Conservation (phyloP, 2,113 vertebrate species). For the Archocentrus centrarchus region DNA sequence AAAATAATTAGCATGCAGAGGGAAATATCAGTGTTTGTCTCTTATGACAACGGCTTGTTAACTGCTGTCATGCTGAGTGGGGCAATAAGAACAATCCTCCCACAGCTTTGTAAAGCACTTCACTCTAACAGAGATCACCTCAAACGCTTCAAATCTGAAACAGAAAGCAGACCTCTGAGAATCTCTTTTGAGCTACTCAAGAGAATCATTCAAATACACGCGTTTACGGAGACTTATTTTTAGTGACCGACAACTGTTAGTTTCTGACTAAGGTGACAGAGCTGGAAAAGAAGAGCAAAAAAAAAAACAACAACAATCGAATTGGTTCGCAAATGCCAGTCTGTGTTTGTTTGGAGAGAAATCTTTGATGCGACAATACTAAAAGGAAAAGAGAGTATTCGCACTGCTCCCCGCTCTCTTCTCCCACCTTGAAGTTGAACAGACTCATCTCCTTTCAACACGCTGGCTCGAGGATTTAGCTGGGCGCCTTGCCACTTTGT, state of each 20-base stretch:
- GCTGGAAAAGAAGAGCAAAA: background rate
- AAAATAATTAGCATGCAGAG: background rate
- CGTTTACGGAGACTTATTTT: background rate
- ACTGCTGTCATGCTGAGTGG: background rate
- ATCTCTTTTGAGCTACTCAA: background rate
- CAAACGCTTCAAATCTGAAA: background rate
- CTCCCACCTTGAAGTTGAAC: constrained; percentile 23
- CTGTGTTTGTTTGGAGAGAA: constrained; percentile 27
- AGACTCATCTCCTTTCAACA: constrained; percentile 37
- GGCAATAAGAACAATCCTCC: background rate
- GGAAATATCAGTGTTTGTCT: background rate
- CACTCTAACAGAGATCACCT: background rate
- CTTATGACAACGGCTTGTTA: background rate
- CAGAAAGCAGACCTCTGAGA: background rate
- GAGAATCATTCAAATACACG: background rate
- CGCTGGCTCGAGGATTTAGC: constrained; percentile 2
- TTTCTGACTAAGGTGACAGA: background rate
- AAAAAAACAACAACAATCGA: background rate
- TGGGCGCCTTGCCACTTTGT: constrained; percentile 45
- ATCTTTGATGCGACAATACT: constrained; percentile 32
- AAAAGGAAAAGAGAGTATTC: constrained; percentile 6
- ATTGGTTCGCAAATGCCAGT: constrained; percentile 5
- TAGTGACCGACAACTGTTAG: background rate
- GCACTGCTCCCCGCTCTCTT: background rate
- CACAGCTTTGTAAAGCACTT: background rate